These are phyloP conservation scores for Lissocephala sabroskyi DNA, from an alignment of 2,888 invertebrate genomes.

Conservation along the genomic window DNA sequence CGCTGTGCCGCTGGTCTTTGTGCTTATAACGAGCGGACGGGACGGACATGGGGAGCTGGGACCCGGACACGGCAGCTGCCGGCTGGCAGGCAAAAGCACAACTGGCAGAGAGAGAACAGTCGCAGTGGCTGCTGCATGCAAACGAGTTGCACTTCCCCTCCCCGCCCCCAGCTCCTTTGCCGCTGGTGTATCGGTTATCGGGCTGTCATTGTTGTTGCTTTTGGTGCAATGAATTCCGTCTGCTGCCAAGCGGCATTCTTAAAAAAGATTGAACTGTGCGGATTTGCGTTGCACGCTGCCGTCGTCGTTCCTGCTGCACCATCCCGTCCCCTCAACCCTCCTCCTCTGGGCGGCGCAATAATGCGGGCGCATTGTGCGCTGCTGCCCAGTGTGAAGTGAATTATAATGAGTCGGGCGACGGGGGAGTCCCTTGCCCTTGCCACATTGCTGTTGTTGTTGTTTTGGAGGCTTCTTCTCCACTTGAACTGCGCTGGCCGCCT, in stretches of 20 bases:
- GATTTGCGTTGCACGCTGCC: slow-evolving; percentile 20
- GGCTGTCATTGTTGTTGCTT: slow-evolving; percentile 19
- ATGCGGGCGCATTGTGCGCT: slow-evolving; percentile 41
- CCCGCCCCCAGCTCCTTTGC: slow-evolving; percentile 10
- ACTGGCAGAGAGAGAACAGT: too few relatives aligned
- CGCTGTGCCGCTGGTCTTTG: slow-evolving; percentile 21
- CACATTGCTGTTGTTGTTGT: too few relatives aligned
- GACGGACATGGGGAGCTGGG: slow-evolving; percentile 3
- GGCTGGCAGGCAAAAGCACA: not conserved
- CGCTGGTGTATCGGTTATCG: slow-evolving; percentile 21
- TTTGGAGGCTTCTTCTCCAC: too few relatives aligned
- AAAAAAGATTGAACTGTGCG: slow-evolving; percentile 36
- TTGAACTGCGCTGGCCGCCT: not conserved
- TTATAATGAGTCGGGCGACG: slow-evolving; percentile 34
- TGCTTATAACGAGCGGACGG: slow-evolving; percentile 17
- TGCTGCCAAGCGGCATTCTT: slow-evolving; percentile 34
- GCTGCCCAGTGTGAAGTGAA: slow-evolving; percentile 45
- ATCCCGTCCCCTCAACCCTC: not conserved
- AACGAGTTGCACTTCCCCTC: slow-evolving; percentile 32
- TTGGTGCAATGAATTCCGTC: slow-evolving; percentile 25
- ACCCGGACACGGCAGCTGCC: not conserved
- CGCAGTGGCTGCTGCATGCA: too few relatives aligned
- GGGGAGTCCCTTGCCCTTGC: not conserved
- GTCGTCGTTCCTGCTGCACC: too few relatives aligned
- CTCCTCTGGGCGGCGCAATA: slow-evolving; percentile 19